Conservation (phyloP, 1,140 invertebrate genomes). For the Tigriopus japonicus region DNA sequence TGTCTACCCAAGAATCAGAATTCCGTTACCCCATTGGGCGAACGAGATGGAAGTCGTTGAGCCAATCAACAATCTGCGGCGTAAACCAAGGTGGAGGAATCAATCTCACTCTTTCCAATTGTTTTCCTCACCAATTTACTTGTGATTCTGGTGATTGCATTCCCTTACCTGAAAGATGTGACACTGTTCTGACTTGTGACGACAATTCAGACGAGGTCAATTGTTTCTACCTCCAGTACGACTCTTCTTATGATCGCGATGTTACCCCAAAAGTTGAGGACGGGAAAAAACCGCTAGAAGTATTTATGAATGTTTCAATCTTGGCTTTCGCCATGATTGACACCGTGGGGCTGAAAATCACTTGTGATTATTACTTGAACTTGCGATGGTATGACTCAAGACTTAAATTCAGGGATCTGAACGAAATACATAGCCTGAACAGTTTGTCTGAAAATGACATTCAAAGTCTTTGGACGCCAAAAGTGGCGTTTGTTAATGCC, state of each 20-base stretch:
- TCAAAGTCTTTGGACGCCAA: conserved; percentile 2
- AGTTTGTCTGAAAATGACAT: neutral
- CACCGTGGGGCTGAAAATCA: neutral
- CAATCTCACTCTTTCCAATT: neutral
- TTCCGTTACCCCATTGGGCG: neutral
- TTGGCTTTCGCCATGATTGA: conserved; percentile 2
- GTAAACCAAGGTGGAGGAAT: neutral
- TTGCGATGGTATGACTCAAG: conserved; percentile 2
- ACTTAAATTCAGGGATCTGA: conserved; percentile 5
- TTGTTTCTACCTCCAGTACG: too few relatives aligned
- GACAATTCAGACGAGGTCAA: neutral
- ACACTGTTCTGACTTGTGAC: neutral
- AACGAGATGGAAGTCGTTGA: neutral
- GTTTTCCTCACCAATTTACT: neutral
- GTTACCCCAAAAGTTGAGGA: neutral
- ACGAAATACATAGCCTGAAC: conserved; percentile 9
- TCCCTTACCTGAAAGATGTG: conserved; percentile 1
- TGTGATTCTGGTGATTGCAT: conserved; percentile 4
- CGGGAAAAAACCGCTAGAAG: neutral
- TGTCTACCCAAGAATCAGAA: neutral
- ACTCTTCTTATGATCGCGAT: neutral
- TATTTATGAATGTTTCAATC: neutral
- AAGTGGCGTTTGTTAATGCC: conserved; percentile 9
- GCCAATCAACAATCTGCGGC: neutral
- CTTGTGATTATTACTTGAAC: neutral